Evolutionary conservation across 2,113 vertebrate species (phyloP), one percentile per base, ranked within the genome.

Genomic region (Burhinus bistriatus): DNA sequence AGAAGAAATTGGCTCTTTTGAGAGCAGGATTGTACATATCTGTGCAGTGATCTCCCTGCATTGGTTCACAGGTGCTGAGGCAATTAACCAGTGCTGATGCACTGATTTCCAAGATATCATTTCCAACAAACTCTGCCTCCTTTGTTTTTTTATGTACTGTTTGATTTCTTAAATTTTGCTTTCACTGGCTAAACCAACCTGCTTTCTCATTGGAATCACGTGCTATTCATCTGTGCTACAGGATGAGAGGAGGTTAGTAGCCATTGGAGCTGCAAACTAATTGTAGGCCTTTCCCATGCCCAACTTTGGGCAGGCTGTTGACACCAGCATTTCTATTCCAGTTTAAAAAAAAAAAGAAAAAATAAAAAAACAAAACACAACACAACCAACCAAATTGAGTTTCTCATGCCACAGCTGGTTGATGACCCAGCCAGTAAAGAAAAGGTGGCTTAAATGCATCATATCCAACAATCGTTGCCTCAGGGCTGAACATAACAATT

Each of bases 1-100:
- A 97, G 98, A 98, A 98, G 97, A 98, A 96, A 92, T 93, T 96
- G 97, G 95, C 97, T 97, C 95, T 88, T 96, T 95, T 93, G 94
- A 97, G 96, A 97, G 97, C 96, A 86, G 96, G 96, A 93, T 83
- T 87, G 95, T 93, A 96, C 95, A 97, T 95, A 96, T 93, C 96
- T 97, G 96, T 97, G 70, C 94, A 97, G 95, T 94, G 86, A 95
- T 96, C 96, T 97, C 91, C 95, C 94, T 97, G 94, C 96, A 95
- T 97, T 93, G 80, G 92, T 95, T 97, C 97, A 97, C 70, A 96
- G 95, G 88, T 90, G 97, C 95, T 97, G 94, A 97, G 95, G 96
- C 92, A 95, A 96, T 98, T 72, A 96, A 95, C 76, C 94, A 97
- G 94, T 96, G 96, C 93, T 97, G 80, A 96, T 97, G 97, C 89